Percentiles rank a stretch among this genome's conserved stretches.
Conservation (phyloP, 2,113 vertebrate genomes). For the Menidia beryllina region DNA sequence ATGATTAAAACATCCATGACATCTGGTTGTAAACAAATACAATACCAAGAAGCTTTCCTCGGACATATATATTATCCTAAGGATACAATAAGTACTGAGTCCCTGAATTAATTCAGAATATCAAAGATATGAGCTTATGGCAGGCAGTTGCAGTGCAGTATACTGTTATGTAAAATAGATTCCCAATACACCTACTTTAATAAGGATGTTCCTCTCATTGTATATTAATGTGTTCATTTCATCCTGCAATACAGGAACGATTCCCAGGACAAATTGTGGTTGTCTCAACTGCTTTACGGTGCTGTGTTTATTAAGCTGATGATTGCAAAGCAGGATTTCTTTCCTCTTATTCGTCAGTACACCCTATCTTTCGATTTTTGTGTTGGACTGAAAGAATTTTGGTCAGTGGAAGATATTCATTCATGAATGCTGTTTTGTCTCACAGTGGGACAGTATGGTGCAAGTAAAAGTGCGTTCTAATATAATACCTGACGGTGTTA, state of each 20-base stretch:
- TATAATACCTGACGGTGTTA: conserved; percentile 30
- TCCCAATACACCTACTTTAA: conserved; percentile 9
- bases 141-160: conserved; percentile 37
- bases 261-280: conserved; percentile 40
- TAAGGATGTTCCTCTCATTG: conserved; percentile 31
- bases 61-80: conserved; percentile 47
- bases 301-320: conserved; percentile 36
- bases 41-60: conserved; percentile 13
- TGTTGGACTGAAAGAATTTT: conserved; percentile 42
- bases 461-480: conserved; percentile 46
- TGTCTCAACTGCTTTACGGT: conserved; percentile 44
- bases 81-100: conserved; percentile 38
- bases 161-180: conserved; percentile 41
- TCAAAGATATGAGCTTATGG: conserved; percentile 22
- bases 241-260: conserved; percentile 48
- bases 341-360: conserved; percentile 34
- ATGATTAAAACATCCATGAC: conserved; percentile 15
- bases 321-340: conserved; percentile 33
- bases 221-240: conserved; percentile 46
- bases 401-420: conserved; percentile 65
- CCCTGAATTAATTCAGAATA: conserved; percentile 56
- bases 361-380: conserved; percentile 32
- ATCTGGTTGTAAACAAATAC: conserved; percentile 29
- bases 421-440: conserved; percentile 72
- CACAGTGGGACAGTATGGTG: conserved; percentile 73